Evolutionary conservation across 2,797 vertebrate genomes (phyloP), one percentile per base, ranked within the genome.

Genomic region (Pangasius sanitwongsei): DNA sequence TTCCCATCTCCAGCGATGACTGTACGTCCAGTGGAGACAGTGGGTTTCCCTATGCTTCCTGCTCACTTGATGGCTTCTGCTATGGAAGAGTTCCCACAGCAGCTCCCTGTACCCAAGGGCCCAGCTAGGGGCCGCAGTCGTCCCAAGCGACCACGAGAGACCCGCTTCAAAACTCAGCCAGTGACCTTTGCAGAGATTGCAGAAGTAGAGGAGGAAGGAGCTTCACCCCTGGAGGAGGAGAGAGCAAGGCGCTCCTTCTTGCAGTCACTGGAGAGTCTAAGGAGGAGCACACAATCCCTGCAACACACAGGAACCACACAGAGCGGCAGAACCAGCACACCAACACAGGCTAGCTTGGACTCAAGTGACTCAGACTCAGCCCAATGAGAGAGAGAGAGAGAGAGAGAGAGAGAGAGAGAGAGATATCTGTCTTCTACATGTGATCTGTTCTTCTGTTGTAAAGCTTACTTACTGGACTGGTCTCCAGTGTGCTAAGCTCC

Each of bases 131-230:
- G 96, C 80, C 95, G 95, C 92, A 97, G 97, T 87, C 97, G 97
- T 72, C 94, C 96, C 87, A 96, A 97, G 87, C 94, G 97, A 53
- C 95, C 97, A 28, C 95, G 98, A 0, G 97, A 98, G 92, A 97
- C 97, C 34, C 97, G 98, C 91, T 99, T 99, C 95, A 99, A 99
- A 94, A 99, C 98, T n/a, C 98, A 99, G 94, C 98, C 98, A 0
- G 98, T 99, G 93, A 99, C 98, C 92, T 99, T 99, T 87, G 97
- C 98, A 44, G 98, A 99, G 96, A 99, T 99, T 85, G 97, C 98
- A 37, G 98, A 99, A 96, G 98, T 99, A 87, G 98, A 99, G 89
- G 98, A 99, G 90, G 98, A 99, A 90, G 98, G 98, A 2, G 97
- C 96, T 87, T 98, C 97, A 0, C 97, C 98, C 0, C 89, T 98